A percentile compares a stretch with the other conserved stretches of the same genome.
phyloP scores from a whole-genome alignment of 2,113 vertebrate genomes.

The Dicrurus megarhynchus region DNA sequence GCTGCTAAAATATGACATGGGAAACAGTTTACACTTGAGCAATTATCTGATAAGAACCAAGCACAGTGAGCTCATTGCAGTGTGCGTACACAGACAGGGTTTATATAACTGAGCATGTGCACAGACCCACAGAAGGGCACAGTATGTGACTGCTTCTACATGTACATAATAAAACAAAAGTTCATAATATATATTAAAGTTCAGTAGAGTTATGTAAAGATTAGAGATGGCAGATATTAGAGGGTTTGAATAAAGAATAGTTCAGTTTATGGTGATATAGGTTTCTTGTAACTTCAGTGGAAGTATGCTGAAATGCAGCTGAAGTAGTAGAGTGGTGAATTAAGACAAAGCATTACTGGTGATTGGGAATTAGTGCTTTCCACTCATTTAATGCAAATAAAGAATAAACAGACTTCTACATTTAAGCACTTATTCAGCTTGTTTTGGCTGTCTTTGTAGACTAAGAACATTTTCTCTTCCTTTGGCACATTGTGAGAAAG shows the following conservation, averaged over 20 bases:
- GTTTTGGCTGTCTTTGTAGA: neutral
- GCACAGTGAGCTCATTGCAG: neutral
- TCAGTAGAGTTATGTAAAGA: neutral
- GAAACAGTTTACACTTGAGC: constrained; percentile 37
- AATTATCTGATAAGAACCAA: constrained; percentile 61
- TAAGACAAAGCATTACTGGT: neutral
- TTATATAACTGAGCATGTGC: neutral
- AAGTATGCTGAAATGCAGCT: neutral
- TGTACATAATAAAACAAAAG: neutral
- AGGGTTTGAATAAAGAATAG: neutral
- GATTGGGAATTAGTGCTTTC: neutral
- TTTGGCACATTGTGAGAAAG: neutral
- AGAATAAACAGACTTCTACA: neutral
- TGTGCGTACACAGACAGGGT: neutral
- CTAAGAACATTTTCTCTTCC: neutral
- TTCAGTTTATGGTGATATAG: neutral
- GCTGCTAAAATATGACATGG: constrained; percentile 37
- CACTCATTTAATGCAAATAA: neutral
- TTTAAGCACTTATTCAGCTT: neutral
- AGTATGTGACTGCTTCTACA: neutral
- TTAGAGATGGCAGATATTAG: neutral
- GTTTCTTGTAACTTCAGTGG: neutral
- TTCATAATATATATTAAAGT: neutral
- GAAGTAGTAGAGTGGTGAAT: neutral
- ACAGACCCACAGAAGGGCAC: neutral